Base-by-base conservation (phyloP, 2,888 invertebrate genomes). In the Tyria jacobaeae region DNA sequence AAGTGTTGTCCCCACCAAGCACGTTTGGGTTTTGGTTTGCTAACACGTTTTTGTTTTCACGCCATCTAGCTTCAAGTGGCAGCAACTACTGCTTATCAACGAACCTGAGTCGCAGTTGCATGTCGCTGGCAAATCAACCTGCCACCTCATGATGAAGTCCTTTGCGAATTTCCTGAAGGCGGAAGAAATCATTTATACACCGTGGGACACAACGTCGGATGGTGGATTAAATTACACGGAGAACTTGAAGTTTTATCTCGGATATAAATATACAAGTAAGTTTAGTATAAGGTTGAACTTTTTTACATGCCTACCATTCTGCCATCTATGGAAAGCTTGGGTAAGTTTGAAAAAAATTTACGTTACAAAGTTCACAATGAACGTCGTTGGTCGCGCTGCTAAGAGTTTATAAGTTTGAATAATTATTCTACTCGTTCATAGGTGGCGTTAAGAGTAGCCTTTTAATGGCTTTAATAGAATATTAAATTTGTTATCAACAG, bases 91-190 rank as follows among this genome's bases (percentile, higher is more conserved):
- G 62, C 91, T 97, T 67, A 94, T 97, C 85, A 97, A 96, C 84
- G 96, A 97, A 78, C 96, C 95, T 25, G 94, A 96, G 66, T 96
- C 96, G 0, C 96, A 96, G 81, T 88, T 94, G 24, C 94, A 96
- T 78, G 94, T 96, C 6, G 96, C 95, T 25, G 97, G 97, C 2
- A 95, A 94, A 56, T 95, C 95, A 34, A 96, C 97, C 31, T 98
- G 97, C 81, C 95, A 96, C 68, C 94, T 97, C 65, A 95, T 96
- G 91, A 96, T 96, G 95, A 95, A 96, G 71, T 95, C 96, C 0
- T 89, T 97, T 79, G 96, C 96, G 9, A 95, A 96, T 78, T 93
- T 83, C 66, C 75, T 94, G 77, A 94, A 94, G 79, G 83, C 85
- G 54, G 92, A 92, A 77, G 89, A 91, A 12, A 89, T 93, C 3